Conservation (phyloP, 1,140 invertebrate genomes). For the Probaryconus sp. region DNA sequence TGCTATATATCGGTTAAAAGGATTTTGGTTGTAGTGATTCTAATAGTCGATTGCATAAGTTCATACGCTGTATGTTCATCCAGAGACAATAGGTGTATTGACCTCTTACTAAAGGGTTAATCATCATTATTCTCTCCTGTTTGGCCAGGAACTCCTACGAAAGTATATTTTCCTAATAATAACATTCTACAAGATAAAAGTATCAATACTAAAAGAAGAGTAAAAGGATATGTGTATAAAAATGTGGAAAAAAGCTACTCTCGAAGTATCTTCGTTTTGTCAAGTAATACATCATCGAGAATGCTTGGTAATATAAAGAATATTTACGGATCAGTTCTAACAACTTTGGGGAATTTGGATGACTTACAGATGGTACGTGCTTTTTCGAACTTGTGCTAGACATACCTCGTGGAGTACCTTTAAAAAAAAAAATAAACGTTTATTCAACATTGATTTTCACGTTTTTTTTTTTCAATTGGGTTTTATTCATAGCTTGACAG, state of each 20-base stretch:
- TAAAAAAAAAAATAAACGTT: slow-evolving; percentile 65
- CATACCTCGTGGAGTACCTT: slow-evolving; percentile 78
- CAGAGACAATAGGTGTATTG: slow-evolving; percentile 34
- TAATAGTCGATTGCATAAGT: slow-evolving; percentile 45
- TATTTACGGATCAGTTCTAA: slow-evolving; percentile 46
- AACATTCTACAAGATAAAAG: slow-evolving; percentile 21
- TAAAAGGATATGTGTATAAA: no score
- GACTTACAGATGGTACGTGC: slow-evolving; percentile 74
- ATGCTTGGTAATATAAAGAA: slow-evolving; percentile 35
- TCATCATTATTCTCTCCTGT: slow-evolving; percentile 19
- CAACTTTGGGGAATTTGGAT: slow-evolving; percentile 58
- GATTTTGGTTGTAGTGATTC: slow-evolving; percentile 42
- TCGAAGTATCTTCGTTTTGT: slow-evolving; percentile 7
- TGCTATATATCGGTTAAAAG: slow-evolving; percentile 18
- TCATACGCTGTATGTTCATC: slow-evolving; percentile 18
- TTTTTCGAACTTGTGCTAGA: slow-evolving; percentile 74
- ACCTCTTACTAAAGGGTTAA: slow-evolving; percentile 18
- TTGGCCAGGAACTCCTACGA: slow-evolving; percentile 1
- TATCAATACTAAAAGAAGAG: slow-evolving; percentile 6
- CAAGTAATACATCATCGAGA: slow-evolving; percentile 29
- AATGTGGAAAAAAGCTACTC: slow-evolving; percentile 25
- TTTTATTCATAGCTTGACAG: slow-evolving; percentile 1
- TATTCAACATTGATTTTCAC: slow-evolving; percentile 30
- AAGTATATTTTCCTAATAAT: slow-evolving; percentile 10
- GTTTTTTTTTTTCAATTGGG: slow-evolving; percentile 7